Evolutionary conservation across 2,888 invertebrate genomes (phyloP), one percentile per base, ranked within the genome.

Genomic region (Aplocera efformata): DNA sequence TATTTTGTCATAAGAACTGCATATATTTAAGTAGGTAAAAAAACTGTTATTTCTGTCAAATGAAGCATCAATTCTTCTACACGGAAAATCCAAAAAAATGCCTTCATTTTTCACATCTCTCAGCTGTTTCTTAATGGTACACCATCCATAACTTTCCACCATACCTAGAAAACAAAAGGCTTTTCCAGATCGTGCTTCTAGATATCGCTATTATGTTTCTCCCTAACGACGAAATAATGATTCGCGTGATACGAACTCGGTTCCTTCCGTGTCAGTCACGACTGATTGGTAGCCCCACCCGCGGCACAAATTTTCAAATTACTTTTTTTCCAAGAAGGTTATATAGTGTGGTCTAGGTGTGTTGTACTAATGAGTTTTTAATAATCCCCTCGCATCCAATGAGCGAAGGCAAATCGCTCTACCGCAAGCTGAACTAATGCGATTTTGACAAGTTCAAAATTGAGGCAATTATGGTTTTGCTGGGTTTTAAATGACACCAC

Each of bases 401-500:
- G 76, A 72, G 67, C 73, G 79, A 76, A 77, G 81, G 79, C 81
- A 64, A 61, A 63, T 67, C 77, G 79, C 68, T 68, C 62, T 58
- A 51, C 56, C 60, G 68, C 69, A 68, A 75, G 73, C 72, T 68
- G 67, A 72, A 74, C 82, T 86, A 86, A 88, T 88, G 83, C 75
- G 80, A 79, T 85, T 88, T 86, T 88, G 85, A 86, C 86, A 86
- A 85, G 86, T 85, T 81, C 71, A 71, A 77, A 85, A 88, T 86
- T 83, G 79, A 76, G 67, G 82, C 75, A 67, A 83, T 85, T 83
- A 85, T 72, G 76, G 70, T 77, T 83, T 81, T 70, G 83, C 84
- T 72, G 73, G 58, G 61, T 72, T 80, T 79, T 78, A 72, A 82
- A 83, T 81, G 73, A 68, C 68, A 49, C 51, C 62, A 58, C 76